Conservation (phyloP, 1,140 invertebrate genomes). For the Dysdera silvatica region DNA sequence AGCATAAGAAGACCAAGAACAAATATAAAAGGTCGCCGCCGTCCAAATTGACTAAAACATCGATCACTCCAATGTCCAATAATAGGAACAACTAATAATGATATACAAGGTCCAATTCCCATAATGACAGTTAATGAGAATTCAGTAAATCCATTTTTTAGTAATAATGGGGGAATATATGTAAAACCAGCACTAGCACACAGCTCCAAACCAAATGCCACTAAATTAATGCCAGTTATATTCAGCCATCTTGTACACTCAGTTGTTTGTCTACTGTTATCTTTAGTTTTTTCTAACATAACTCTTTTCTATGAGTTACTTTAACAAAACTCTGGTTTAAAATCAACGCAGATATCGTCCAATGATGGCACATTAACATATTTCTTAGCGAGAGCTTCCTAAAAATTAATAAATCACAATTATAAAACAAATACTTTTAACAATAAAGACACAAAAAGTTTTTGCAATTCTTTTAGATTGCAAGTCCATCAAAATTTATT, state of each 20-base stretch:
- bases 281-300: too few relatives aligned
- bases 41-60: conserved; percentile 44
- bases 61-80: conserved; percentile 46
- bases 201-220: conserved; percentile 49
- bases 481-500: too few relatives aligned
- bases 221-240: conserved; percentile 41
- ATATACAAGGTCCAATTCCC: conserved; percentile 40
- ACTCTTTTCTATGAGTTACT: too few relatives aligned
- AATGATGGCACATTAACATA: too few relatives aligned
- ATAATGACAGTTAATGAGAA: conserved; percentile 41
- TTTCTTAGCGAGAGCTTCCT: too few relatives aligned
- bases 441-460: too few relatives aligned
- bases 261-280: too few relatives aligned
- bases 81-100: conserved; percentile 46
- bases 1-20: conserved; percentile 42
- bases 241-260: conserved; percentile 11
- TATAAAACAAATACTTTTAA: too few relatives aligned
- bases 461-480: too few relatives aligned
- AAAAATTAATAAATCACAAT: too few relatives aligned
- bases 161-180: conserved; percentile 49
- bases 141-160: conserved; percentile 48
- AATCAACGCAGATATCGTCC: too few relatives aligned
- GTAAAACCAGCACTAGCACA: conserved; percentile 48
- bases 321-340: too few relatives aligned
- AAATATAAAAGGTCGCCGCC: conserved; percentile 48